Evolutionary conservation across 1,140 invertebrate genomes (phyloP).

Genomic region (Drosophila sp.): DNA sequence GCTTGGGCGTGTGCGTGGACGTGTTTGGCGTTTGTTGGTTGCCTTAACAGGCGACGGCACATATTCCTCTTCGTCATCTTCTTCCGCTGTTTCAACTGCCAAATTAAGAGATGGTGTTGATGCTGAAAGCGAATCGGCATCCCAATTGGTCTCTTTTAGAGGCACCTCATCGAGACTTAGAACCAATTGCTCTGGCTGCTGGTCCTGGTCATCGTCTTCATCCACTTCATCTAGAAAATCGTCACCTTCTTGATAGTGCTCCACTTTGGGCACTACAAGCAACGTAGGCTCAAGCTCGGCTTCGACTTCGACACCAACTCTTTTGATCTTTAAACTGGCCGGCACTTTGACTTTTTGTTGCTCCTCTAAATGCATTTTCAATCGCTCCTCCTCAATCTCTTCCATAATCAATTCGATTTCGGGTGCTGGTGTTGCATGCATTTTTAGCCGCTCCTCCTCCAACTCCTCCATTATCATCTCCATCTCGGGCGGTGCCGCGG

Average conservation of each 20-base stretch:
- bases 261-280: constrained; percentile 5
- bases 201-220: background rate
- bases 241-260: background rate
- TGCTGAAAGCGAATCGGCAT: background rate
- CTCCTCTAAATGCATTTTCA: constrained; percentile 43
- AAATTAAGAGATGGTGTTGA: background rate
- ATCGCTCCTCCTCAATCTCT: constrained; percentile 44
- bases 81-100: background rate
- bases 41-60: background rate
- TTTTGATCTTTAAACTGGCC: constrained; percentile 53
- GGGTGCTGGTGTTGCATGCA: constrained; percentile 6
- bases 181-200: constrained; percentile 8
- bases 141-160: constrained; percentile 12
- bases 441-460: constrained; percentile 32
- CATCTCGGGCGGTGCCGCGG: constrained; percentile 13
- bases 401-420: constrained; percentile 7
- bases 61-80: background rate
- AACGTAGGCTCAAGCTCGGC: constrained; percentile 6
- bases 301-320: constrained; percentile 42
- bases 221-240: background rate
- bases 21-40: background rate
- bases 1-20: background rate
- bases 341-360: constrained; percentile 62
- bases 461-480: constrained; percentile 23
- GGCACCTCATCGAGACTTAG: constrained; percentile 9